Evolutionary conservation across 1,140 invertebrate genomes (phyloP).

Genomic region (Leptinotarsa defecta): DNA sequence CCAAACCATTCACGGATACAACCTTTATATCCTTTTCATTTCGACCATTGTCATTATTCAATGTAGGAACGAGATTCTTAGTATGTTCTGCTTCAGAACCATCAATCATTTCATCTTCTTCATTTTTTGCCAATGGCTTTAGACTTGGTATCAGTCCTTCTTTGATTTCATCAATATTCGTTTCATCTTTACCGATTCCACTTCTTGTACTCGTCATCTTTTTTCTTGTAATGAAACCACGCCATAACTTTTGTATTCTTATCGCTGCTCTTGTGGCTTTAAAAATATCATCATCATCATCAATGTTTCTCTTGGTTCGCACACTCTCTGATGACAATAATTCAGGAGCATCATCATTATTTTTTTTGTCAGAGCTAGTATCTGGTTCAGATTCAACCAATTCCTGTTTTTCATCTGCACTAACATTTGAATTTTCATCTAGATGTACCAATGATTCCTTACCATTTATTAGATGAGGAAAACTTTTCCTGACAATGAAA

Average conservation of each 20-base stretch:
- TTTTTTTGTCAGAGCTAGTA: background rate
- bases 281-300: background rate
- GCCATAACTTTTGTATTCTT: slow-evolving; percentile 21
- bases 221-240: slow-evolving; percentile 15
- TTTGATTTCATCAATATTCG: background rate
- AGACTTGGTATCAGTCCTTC: background rate
- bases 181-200: background rate
- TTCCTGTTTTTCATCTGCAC: slow-evolving; percentile 12
- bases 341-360: background rate
- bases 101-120: no score
- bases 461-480: background rate
- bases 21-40: no score
- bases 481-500: slow-evolving; percentile 28
- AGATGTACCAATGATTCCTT: background rate
- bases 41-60: background rate
- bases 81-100: no score
- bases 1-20: no score
- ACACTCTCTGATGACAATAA: background rate
- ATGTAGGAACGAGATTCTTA: no score
- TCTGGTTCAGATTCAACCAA: slow-evolving; percentile 1
- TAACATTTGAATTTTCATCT: slow-evolving; percentile 25
- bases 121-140: no score
- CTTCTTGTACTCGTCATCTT: background rate
- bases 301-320: background rate
- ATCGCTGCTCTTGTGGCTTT: slow-evolving; percentile 9